Percentiles rank a stretch among this genome's conserved stretches.
These are phyloP conservation scores for Tetheella fluctuosa DNA, from an alignment of 2,888 invertebrate species.

Conservation along the genomic window DNA sequence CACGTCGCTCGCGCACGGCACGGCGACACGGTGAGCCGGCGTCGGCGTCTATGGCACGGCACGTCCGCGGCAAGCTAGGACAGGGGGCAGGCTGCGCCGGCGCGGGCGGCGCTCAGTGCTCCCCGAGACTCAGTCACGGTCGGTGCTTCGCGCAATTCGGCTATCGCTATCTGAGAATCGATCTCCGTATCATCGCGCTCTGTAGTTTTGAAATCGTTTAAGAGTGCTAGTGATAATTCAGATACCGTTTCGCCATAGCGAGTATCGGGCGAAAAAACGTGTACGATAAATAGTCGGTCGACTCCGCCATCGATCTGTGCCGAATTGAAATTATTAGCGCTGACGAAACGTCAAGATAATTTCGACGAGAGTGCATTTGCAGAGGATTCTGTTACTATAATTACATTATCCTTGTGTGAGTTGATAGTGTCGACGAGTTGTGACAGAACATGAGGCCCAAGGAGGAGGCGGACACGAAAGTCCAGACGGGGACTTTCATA, in stretches of 20 bases:
- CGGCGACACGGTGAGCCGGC: constrained; percentile 17
- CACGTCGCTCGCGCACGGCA: constrained; percentile 43
- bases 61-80: constrained; percentile 33
- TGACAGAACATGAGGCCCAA: constrained; percentile 72
- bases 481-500: constrained; percentile 82
- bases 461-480: constrained; percentile 68
- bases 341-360: constrained; percentile 56
- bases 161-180: constrained; percentile 32
- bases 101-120: constrained; percentile 52
- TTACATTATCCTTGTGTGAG: constrained; percentile 60
- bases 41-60: constrained; percentile 25
- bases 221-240: constrained; percentile 73
- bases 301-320: constrained; percentile 53
- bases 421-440: constrained; percentile 36
- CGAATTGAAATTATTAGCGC: constrained; percentile 62
- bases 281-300: constrained; percentile 56
- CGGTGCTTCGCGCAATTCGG: constrained; percentile 53
- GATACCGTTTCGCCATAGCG: constrained; percentile 70
- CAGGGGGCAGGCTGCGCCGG: constrained; percentile 24
- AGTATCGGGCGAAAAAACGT: constrained; percentile 49
- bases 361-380: constrained; percentile 61
- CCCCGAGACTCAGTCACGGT: constrained; percentile 54
- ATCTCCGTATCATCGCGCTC: constrained; percentile 51
- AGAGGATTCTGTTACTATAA: constrained; percentile 57
- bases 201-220: constrained; percentile 57